Evolutionary conservation across 2,113 vertebrate genomes (phyloP).

Genomic region (Pantherophis guttatus): DNA sequence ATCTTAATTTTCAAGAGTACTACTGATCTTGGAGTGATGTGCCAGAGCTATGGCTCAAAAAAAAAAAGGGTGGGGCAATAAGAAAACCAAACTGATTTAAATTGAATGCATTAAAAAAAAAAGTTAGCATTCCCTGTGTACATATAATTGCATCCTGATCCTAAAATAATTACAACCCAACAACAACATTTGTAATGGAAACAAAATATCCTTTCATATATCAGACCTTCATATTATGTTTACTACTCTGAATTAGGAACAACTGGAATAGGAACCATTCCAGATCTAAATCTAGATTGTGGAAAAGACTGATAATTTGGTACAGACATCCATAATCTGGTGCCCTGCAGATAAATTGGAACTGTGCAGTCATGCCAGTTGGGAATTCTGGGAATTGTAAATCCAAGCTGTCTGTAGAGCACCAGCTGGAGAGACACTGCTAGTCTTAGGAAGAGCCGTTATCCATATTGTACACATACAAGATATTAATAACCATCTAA

Average conservation of each 20-base stretch:
- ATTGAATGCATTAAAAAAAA: background rate
- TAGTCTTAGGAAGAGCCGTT: background rate
- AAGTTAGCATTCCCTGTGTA: background rate
- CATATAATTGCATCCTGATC: background rate
- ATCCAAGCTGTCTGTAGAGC: background rate
- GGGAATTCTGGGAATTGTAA: background rate
- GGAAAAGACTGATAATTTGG: background rate
- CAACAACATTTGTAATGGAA: background rate
- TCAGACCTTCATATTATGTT: background rate
- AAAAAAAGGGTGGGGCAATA: background rate
- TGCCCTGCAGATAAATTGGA: background rate
- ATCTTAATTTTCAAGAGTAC: background rate
- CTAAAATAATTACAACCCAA: background rate
- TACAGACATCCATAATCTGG: background rate
- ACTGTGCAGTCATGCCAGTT: background rate
- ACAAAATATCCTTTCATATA: background rate
- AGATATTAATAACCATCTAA: background rate
- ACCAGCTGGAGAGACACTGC: background rate
- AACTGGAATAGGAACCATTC: background rate
- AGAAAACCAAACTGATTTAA: background rate
- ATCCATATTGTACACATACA: background rate
- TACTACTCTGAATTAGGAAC: background rate
- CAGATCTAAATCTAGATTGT: background rate
- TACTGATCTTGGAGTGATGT: background rate
- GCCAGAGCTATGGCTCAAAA: background rate